A percentile compares a stretch with the other conserved stretches of the same genome.
Evolutionary conservation across 2,113 vertebrate species (phyloP).

Genomic region (Chascanopsetta lugubris): DNA sequence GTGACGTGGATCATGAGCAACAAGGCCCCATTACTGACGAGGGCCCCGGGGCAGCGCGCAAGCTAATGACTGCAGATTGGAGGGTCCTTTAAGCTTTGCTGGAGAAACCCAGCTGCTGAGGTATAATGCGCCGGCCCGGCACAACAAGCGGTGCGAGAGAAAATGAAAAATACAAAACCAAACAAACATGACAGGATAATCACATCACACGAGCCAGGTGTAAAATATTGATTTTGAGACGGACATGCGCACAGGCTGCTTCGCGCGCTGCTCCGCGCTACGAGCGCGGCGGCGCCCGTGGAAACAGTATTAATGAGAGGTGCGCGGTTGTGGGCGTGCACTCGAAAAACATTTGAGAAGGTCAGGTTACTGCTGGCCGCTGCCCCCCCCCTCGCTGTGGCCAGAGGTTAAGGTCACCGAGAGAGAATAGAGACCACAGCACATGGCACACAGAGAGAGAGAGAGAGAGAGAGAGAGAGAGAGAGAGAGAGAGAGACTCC

Average conservation of each 20-base stretch:
- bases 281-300: too few relatives aligned
- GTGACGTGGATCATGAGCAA: conserved; percentile 69
- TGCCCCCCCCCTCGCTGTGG: conserved; percentile 43
- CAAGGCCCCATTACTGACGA: conserved; percentile 67
- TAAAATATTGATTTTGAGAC: conserved; percentile 6
- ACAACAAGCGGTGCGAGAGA: conserved; percentile 19
- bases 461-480: conserved; percentile 19
- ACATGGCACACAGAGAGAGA: too few relatives aligned
- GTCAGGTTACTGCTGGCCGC: conserved; percentile 58
- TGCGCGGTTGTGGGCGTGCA: conserved; percentile 16
- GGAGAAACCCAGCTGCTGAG: conserved; percentile 62
- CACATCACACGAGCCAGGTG: too few relatives aligned
- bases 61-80: conserved; percentile 72
- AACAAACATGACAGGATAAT: too few relatives aligned
- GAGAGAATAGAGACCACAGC: conserved; percentile 34
- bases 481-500: conserved; percentile 17
- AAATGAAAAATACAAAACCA: conserved; percentile 65
- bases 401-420: conserved; percentile 60
- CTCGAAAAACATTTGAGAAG: conserved; percentile 54
- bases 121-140: conserved; percentile 57
- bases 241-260: not conserved
- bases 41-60: conserved; percentile 55
- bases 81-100: conserved; percentile 69
- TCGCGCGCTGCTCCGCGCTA: too few relatives aligned
- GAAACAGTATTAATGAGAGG: conserved; percentile 31